phyloP scores from a whole-genome alignment of 2,888 invertebrate genomes.

The Pasiphila rectangulata region DNA sequence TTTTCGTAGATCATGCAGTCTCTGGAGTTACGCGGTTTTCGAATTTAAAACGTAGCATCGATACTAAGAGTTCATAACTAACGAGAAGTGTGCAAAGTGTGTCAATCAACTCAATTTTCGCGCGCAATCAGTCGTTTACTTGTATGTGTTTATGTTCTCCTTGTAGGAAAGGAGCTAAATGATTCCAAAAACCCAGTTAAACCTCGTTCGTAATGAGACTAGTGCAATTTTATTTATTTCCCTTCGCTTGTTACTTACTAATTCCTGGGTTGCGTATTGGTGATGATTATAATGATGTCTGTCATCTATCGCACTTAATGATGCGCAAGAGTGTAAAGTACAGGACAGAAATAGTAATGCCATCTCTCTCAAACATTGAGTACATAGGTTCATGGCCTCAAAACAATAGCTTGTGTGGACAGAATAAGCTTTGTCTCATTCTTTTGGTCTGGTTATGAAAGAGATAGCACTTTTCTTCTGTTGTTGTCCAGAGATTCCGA shows the following conservation, averaged over 20 bases:
- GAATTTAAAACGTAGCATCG: constrained; percentile 32
- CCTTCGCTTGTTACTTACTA: neutral
- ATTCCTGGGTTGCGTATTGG: neutral
- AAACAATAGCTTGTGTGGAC: too few species aligned
- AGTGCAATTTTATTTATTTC: neutral
- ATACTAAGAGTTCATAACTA: constrained; percentile 19
- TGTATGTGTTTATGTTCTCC: constrained; percentile 2
- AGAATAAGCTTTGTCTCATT: constrained; percentile 1
- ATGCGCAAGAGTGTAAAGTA: constrained; percentile 2
- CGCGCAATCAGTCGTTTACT: neutral
- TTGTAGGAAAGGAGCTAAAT: constrained; percentile 7
- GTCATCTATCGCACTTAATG: neutral
- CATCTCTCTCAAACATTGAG: too few species aligned
- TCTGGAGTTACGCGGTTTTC: constrained; percentile 39
- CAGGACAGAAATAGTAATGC: neutral
- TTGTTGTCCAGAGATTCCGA: neutral
- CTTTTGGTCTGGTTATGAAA: neutral
- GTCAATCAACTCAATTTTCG: neutral
- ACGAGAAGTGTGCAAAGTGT: neutral
- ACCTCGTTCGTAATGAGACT: neutral
- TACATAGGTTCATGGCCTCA: too few species aligned
- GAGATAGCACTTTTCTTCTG: neutral
- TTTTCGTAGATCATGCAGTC: neutral
- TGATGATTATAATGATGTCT: too few species aligned
- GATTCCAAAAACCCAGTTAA: constrained; percentile 10